These are phyloP conservation scores for Diprion similis DNA, from an alignment of 1,140 invertebrate genomes.

Conservation along the genomic window DNA sequence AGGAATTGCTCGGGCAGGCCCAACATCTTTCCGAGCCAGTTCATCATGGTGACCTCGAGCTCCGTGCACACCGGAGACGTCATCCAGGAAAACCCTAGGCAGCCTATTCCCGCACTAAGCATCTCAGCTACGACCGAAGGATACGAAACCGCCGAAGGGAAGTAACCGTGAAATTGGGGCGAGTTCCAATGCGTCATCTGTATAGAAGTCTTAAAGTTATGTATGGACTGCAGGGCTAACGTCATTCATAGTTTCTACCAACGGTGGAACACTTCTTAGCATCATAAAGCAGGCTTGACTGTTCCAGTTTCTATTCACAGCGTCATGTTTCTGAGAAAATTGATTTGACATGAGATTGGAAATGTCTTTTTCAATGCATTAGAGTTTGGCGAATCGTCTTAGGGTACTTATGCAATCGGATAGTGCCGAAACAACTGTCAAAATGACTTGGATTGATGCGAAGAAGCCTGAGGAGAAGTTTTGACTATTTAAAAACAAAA, in stretches of 20 bases:
- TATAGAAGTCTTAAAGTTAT: slow-evolving; percentile 19
- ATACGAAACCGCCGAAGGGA: slow-evolving; percentile 80
- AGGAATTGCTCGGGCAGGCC: slow-evolving; percentile 81
- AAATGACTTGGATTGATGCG: too few relatives aligned
- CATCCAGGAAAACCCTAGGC: slow-evolving; percentile 82
- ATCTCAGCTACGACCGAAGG: slow-evolving; percentile 86
- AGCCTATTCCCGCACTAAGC: slow-evolving; percentile 77
- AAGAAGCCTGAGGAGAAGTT: too few relatives aligned
- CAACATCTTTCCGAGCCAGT: slow-evolving; percentile 89
- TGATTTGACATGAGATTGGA: not conserved
- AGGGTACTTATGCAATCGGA: too few relatives aligned
- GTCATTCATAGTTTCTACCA: too few relatives aligned
- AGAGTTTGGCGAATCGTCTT: too few relatives aligned
- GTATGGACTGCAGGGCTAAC: not conserved
- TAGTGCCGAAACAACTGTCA: too few relatives aligned
- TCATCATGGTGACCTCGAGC: slow-evolving; percentile 87
- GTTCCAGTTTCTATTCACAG: not conserved
- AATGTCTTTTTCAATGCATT: too few relatives aligned
- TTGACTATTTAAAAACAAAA: too few relatives aligned
- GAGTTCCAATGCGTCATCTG: slow-evolving; percentile 90
- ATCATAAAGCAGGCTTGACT: too few relatives aligned
- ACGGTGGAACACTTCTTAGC: too few relatives aligned
- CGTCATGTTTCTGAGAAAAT: not conserved
- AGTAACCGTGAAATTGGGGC: slow-evolving; percentile 90
- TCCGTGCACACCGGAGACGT: slow-evolving; percentile 90